These are phyloP conservation scores for Myathropa florea DNA, from an alignment of 2,888 invertebrate species.

Conservation along the genomic window DNA sequence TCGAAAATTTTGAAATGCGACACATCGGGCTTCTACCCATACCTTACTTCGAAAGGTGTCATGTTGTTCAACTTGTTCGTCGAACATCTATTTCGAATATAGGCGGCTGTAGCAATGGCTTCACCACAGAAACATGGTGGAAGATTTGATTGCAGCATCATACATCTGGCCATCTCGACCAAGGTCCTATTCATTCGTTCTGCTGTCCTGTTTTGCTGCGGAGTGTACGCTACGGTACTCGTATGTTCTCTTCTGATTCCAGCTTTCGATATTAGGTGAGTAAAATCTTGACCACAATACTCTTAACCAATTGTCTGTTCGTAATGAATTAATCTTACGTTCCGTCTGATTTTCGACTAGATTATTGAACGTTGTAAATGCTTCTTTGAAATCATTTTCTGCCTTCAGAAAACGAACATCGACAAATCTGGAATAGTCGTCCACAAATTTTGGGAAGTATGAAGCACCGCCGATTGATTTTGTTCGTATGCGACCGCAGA, in stretches of 20 bases:
- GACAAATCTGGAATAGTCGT: slow-evolving; percentile 16
- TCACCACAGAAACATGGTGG: slow-evolving; percentile 3
- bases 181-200: no score
- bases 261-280: neutral
- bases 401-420: slow-evolving; percentile 20
- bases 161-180: no score
- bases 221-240: neutral
- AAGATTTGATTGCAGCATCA: no score
- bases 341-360: neutral
- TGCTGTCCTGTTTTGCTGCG: neutral
- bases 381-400: neutral
- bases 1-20: neutral
- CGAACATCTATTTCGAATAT: slow-evolving; percentile 9
- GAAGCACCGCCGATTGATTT: neutral
- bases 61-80: neutral
- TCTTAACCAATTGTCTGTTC: neutral
- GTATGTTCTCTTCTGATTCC: neutral
- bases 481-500: no score
- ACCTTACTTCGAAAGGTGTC: neutral
- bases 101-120: neutral
- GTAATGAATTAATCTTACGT: neutral
- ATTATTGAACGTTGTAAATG: neutral
- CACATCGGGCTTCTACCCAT: neutral
- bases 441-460: slow-evolving; percentile 3
- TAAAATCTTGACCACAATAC: neutral